Evolutionary conservation across 37 sponge, comb jelly and placozoan genomes (phyloP), one percentile per base, ranked within the genome.

Genomic region (Aphrocallistes beatrix): DNA sequence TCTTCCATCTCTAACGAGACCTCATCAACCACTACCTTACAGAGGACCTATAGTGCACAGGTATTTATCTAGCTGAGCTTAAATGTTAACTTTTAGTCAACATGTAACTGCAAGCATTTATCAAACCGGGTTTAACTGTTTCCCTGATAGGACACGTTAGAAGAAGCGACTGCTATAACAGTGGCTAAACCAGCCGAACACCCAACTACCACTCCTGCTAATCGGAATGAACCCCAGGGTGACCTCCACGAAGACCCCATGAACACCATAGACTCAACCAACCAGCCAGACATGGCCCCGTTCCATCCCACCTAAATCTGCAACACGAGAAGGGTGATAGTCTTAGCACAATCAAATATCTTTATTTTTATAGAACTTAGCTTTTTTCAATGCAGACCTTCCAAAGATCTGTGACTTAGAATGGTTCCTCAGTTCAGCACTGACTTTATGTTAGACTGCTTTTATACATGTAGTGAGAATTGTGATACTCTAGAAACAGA

Each of bases 41-140:
- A 95, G 87, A 83, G 99, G 50, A 95, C 95, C 0, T 51, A 88
- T 34, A 95, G 95, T 92, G 95, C 94, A 38, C 94, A 95, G 94
- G 95, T 96, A 51, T 0, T 38, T 0, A 19, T 19, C 10, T 37
- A n/a, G 0, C 8, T 23, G 36, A 37, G 13, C 0, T 82, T 82
- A 82, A 47, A 6, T 8, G 23, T 51, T 25, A 75, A 9, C 8
- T 75, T 25, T 13, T 75, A 47, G 50, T 13, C 17, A 17, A 47
- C 50, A n/a, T n/a, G n/a, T n/a, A n/a, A n/a, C n/a, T n/a, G n/a
- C n/a, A n/a, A n/a, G n/a, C n/a, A n/a, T n/a, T n/a, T n/a, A n/a
- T n/a, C 10, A 6, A 60, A 19, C 3, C 25, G 28, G n/a, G 25
- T 60, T 60, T 25, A 21, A 60, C 75, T 60, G 10, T 8, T 60